A percentile compares a stretch with the other conserved stretches of the same genome.
These are phyloP conservation scores for Drosophila nigritarsus DNA, from an alignment of 2,888 invertebrate genomes.

Conservation along the genomic window DNA sequence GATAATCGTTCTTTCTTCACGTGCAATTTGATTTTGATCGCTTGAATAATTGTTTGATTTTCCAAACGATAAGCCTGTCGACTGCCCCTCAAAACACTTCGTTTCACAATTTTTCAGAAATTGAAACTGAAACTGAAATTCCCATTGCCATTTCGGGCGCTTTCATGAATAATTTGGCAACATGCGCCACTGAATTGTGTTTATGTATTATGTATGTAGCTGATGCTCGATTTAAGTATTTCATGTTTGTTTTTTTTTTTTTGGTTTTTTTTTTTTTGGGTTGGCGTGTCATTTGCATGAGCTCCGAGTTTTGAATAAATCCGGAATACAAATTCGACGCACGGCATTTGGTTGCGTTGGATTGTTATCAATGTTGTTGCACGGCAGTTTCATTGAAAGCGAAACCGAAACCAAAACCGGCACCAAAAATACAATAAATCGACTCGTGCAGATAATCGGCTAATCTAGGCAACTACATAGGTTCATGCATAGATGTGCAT, in stretches of 20 bases:
- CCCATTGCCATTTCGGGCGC: conserved; percentile 50
- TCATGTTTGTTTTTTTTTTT: conserved; percentile 4
- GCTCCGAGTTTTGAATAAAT: conserved; percentile 27
- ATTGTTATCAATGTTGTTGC: conserved; percentile 25
- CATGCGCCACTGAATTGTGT: conserved; percentile 28
- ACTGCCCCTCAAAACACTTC: conserved; percentile 25
- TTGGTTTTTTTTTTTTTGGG: conserved; percentile 11
- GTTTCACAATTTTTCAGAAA: conserved; percentile 29
- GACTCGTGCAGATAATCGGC: conserved; percentile 31
- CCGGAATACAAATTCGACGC: conserved; percentile 53
- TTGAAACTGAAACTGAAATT: conserved; percentile 28
- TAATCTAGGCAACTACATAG: conserved; percentile 26
- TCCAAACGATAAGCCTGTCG: not conserved
- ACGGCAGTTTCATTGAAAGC: conserved; percentile 44
- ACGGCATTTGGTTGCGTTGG: conserved; percentile 33
- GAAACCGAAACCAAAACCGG: conserved; percentile 27
- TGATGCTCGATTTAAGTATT: conserved; percentile 28
- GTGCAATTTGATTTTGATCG: not conserved
- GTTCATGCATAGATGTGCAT: not conserved
- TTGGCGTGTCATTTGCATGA: conserved; percentile 52
- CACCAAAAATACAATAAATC: conserved; percentile 16
- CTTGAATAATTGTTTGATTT: not conserved
- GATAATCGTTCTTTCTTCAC: not conserved
- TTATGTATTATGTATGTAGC: conserved; percentile 9
- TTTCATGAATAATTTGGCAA: conserved; percentile 51